These are phyloP conservation scores for Polypterus senegalus DNA, from an alignment of 2,113 vertebrate genomes.

Conservation along the genomic window DNA sequence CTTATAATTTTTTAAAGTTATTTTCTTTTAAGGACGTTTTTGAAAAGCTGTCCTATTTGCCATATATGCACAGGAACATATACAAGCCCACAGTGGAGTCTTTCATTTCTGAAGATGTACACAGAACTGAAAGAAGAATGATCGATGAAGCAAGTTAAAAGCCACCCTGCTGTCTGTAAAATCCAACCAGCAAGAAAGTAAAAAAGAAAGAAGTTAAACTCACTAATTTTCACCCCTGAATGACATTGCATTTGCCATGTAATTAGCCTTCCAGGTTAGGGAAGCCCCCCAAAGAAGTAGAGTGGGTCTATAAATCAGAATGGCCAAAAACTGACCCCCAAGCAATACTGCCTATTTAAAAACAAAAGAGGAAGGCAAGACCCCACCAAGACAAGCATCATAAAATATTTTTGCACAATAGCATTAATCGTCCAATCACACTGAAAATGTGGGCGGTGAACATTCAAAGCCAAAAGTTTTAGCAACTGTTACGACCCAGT, in stretches of 20 bases:
- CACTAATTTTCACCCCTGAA: conserved; percentile 23
- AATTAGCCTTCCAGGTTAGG: conserved; percentile 41
- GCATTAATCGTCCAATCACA: conserved; percentile 20
- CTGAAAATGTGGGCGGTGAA: neutral
- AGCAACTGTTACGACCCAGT: no score
- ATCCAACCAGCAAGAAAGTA: conserved; percentile 18
- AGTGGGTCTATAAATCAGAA: conserved; percentile 36
- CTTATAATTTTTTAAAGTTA: no score
- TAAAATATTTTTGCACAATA: no score
- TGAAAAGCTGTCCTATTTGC: no score
- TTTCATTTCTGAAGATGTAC: conserved; percentile 1
- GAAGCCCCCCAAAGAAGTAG: conserved; percentile 30
- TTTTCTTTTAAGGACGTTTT: no score
- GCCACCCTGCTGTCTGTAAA: conserved; percentile 24
- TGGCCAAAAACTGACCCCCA: conserved; percentile 32
- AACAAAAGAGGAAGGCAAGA: no score
- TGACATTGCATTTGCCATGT: conserved; percentile 35
- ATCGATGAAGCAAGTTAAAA: no score
- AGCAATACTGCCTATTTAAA: conserved; percentile 13
- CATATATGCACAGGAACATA: no score
- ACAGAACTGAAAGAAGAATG: neutral
- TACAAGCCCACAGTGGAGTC: no score
- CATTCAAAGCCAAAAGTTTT: no score
- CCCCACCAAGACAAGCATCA: no score
- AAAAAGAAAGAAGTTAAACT: neutral